Percentiles rank a stretch among this genome's conserved stretches.
Evolutionary conservation across 2,113 vertebrate species (phyloP).

Genomic region (Speoplatyrhinus poulsoni): DNA sequence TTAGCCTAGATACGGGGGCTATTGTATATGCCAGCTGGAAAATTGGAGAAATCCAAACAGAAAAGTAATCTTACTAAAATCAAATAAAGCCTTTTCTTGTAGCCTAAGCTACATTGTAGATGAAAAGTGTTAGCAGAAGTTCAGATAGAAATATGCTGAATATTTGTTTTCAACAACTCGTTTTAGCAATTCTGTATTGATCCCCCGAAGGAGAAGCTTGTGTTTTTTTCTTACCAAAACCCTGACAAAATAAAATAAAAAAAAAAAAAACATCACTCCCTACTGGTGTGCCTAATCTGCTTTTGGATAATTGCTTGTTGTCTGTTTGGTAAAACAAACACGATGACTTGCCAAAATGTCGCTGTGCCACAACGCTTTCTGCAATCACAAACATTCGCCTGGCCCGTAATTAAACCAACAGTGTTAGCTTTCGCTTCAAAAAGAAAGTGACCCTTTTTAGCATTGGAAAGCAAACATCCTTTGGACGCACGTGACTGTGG

Average conservation of each 20-base stretch:
- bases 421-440: neutral
- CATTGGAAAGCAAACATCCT: neutral
- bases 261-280: neutral
- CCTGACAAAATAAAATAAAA: too few species aligned
- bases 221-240: too few species aligned
- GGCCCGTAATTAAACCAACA: neutral
- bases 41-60: neutral
- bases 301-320: neutral
- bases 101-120: constrained; percentile 2
- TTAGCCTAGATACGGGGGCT: neutral
- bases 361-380: neutral
- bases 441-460: neutral
- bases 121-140: constrained; percentile 6
- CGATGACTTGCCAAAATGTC: neutral
- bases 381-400: neutral
- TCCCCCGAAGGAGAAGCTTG: too few species aligned
- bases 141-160: neutral
- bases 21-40: constrained; percentile 13
- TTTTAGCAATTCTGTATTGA: too few species aligned
- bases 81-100: constrained; percentile 6
- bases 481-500: neutral
- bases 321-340: neutral
- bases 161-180: too few species aligned
- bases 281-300: neutral
- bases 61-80: neutral